Conservation (phyloP, 2,888 invertebrate species). For the Pomacea canaliculata region DNA sequence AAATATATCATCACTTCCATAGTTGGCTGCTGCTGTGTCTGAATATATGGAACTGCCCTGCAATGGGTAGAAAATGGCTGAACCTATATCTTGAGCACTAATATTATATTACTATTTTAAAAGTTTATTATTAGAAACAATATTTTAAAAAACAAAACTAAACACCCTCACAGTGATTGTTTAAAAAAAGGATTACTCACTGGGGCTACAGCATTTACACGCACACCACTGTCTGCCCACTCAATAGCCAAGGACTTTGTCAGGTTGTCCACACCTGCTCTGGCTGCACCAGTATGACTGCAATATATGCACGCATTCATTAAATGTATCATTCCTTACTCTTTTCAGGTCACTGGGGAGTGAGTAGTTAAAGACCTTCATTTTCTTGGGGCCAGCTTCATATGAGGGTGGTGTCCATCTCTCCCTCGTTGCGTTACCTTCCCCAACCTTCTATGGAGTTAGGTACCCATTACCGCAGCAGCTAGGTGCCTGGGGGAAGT, state of each 20-base stretch:
- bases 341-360: too few species aligned
- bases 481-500: too few species aligned
- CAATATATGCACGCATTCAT: constrained; percentile 18
- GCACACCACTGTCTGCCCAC: constrained; percentile 71
- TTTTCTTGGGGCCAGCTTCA: background rate
- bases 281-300: constrained; percentile 73
- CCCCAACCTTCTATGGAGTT: too few species aligned
- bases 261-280: constrained; percentile 72
- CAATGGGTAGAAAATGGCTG: constrained; percentile 7
- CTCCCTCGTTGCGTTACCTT: too few species aligned
- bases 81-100: background rate
- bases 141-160: too few species aligned
- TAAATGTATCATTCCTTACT: background rate
- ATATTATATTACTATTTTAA: too few species aligned
- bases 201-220: constrained; percentile 72
- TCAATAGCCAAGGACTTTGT: constrained; percentile 72
- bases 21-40: constrained; percentile 72
- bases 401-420: too few species aligned
- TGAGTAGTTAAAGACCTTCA: background rate
- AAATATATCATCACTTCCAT: constrained; percentile 50
- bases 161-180: too few species aligned
- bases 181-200: constrained; percentile 53
- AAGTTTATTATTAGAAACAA: too few species aligned
- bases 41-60: constrained; percentile 71
- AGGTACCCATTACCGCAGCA: too few species aligned